phyloP scores from a whole-genome alignment of 2,113 vertebrate genomes.

The Hemibagrus wyckioides region DNA sequence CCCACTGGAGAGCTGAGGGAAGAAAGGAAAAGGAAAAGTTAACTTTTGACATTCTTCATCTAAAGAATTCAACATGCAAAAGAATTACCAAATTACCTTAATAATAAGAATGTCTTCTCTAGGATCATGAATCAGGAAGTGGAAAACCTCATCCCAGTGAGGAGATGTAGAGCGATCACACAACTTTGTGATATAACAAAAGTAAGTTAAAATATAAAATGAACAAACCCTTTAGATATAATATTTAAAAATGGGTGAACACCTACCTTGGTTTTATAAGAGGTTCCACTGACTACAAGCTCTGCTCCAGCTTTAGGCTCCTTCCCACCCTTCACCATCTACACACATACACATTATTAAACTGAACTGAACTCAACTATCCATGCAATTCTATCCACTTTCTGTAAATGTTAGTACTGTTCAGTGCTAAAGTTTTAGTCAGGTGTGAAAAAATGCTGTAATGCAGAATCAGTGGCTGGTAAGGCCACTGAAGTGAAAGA shows the following conservation, averaged over 20 bases:
- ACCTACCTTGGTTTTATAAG: conserved; percentile 81
- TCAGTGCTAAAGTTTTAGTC: no score
- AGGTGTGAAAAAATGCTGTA: no score
- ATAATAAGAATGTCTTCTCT: conserved; percentile 79
- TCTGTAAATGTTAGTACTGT: background rate
- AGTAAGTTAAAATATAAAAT: background rate
- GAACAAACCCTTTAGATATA: background rate
- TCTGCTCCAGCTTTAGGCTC: conserved; percentile 79
- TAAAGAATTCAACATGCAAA: background rate
- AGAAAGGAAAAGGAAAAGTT: background rate
- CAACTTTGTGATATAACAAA: conserved; percentile 64
- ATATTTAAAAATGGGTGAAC: background rate
- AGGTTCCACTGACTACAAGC: conserved; percentile 72
- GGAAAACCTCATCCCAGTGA: conserved; percentile 82
- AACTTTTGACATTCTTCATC: background rate
- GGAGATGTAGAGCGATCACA: conserved; percentile 74
- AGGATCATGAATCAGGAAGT: conserved; percentile 82
- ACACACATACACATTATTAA: background rate
- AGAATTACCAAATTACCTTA: conserved; percentile 71
- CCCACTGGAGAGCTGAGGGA: conserved; percentile 69
- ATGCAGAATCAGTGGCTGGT: no score
- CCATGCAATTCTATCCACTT: background rate
- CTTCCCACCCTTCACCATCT: conserved; percentile 86
- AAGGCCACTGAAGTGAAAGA: no score
- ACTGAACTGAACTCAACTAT: background rate